Evolutionary conservation across 2,797 vertebrate genomes (phyloP).

Genomic region (Alauda arvensis): DNA sequence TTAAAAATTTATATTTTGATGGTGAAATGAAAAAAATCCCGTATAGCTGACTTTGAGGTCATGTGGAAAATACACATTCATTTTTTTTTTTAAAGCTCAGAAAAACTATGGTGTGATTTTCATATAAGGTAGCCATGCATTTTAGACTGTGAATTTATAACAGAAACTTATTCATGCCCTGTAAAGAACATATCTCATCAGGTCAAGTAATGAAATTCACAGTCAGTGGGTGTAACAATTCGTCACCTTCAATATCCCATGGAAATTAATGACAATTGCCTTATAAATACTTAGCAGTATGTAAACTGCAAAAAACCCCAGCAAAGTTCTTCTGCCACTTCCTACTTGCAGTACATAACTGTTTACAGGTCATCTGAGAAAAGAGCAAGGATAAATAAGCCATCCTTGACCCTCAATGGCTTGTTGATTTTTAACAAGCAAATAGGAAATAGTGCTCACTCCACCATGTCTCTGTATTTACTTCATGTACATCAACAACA

Average conservation of each 20-base stretch:
- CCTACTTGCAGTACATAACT: background rate
- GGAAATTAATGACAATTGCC: background rate
- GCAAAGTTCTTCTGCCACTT: background rate
- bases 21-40: background rate
- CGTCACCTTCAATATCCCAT: background rate
- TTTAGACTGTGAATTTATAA: background rate
- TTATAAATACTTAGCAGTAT: background rate
- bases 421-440: background rate
- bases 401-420: background rate
- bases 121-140: background rate
- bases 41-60: background rate
- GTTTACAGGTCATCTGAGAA: background rate
- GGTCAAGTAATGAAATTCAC: background rate
- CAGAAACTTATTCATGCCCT: background rate
- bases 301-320: background rate
- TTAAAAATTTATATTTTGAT: background rate
- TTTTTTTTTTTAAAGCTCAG: background rate
- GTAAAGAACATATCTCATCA: background rate
- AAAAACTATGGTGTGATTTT: background rate
- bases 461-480: background rate
- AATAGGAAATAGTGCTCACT: background rate
- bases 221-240: background rate
- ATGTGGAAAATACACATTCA: background rate
- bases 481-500: background rate
- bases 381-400: background rate